Percentiles rank a stretch among this genome's conserved stretches.
Conservation (phyloP, 2,113 vertebrate species). For the Micromys minutus region DNA sequence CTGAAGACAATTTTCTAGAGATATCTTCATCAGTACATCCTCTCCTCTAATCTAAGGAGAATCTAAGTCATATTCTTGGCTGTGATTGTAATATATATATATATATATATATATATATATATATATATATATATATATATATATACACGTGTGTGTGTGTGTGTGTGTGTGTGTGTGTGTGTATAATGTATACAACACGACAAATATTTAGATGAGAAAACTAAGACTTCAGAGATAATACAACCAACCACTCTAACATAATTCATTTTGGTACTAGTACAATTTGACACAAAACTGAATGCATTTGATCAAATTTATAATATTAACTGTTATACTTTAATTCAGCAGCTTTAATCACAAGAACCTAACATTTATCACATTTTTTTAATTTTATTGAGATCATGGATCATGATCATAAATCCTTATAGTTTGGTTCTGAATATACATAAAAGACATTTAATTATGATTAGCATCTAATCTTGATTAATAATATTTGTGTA, state of each 20-base stretch:
- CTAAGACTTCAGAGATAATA: background rate
- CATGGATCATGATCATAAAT: background rate
- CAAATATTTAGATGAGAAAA: background rate
- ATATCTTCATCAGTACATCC: background rate
- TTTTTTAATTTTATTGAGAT: background rate
- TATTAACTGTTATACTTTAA: background rate
- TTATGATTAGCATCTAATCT: slow-evolving; percentile 27
- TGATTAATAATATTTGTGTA: background rate
- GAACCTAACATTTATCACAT: background rate
- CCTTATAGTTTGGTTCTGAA: background rate
- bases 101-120: too few relatives aligned
- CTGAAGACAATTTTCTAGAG: background rate
- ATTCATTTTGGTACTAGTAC: background rate
- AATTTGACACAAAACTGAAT: background rate
- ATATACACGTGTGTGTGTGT: too few relatives aligned
- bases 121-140: too few relatives aligned
- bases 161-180: too few relatives aligned
- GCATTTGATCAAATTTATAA: background rate
- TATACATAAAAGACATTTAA: background rate
- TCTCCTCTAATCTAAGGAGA: background rate
- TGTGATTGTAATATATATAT: too few relatives aligned
- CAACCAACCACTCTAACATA: background rate
- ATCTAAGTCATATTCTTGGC: background rate
- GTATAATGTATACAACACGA: too few relatives aligned
- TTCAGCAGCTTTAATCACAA: background rate